A percentile compares a stretch with the other conserved stretches of the same genome.
Conservation (phyloP, 2,888 invertebrate species). For the Lepidocyrtinus sp. region DNA sequence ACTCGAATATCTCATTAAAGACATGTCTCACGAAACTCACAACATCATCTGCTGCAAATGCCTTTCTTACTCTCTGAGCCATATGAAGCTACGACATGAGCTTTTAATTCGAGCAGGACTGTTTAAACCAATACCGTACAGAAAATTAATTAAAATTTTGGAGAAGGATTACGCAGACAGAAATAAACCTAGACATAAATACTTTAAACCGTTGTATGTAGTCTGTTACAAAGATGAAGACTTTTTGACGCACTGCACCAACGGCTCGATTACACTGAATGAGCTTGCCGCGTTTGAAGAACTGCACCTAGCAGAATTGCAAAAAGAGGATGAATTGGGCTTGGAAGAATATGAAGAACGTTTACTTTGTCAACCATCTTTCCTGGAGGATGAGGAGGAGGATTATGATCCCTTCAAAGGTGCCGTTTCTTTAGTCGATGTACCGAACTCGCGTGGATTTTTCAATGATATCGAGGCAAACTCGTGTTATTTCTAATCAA, state of each 20-base stretch:
- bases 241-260: constrained; percentile 63
- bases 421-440: constrained; percentile 24
- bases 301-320: constrained; percentile 47
- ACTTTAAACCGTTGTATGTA: constrained; percentile 61
- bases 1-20: constrained; percentile 61
- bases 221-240: constrained; percentile 61
- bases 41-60: constrained; percentile 53
- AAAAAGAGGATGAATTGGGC: constrained; percentile 2
- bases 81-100: constrained; percentile 63
- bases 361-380: too few species aligned
- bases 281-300: constrained; percentile 68
- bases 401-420: constrained; percentile 9
- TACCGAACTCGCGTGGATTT: constrained; percentile 49
- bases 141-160: constrained; percentile 60
- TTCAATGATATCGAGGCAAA: constrained; percentile 55
- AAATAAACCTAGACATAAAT: constrained; percentile 55
- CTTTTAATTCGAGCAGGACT: constrained; percentile 66
- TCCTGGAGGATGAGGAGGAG: constrained; percentile 28
- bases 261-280: constrained; percentile 48
- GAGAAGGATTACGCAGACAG: constrained; percentile 52
- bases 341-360: constrained; percentile 46
- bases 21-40: constrained; percentile 59
- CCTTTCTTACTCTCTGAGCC: constrained; percentile 35
- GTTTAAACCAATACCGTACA: constrained; percentile 60
- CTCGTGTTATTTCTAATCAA: constrained; percentile 60